These are phyloP conservation scores for Motacilla alba DNA, from an alignment of 2,113 vertebrate genomes.

Conservation along the genomic window DNA sequence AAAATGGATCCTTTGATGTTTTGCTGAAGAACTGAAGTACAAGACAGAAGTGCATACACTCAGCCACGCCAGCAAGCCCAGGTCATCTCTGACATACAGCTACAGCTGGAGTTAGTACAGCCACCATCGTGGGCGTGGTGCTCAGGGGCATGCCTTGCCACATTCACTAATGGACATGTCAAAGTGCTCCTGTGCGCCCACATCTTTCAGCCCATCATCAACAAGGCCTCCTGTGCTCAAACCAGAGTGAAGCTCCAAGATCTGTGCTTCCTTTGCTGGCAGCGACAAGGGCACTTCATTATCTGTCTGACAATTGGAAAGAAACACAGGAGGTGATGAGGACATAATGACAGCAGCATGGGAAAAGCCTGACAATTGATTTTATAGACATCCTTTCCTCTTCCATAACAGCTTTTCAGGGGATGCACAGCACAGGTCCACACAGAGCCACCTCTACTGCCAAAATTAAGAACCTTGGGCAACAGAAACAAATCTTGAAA, in stretches of 20 bases:
- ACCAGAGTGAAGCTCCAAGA: neutral
- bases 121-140: accelerated
- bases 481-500: neutral
- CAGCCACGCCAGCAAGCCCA: neutral
- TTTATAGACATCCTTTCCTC: neutral
- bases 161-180: accelerated
- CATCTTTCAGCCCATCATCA: neutral
- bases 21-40: neutral
- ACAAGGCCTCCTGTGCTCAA: neutral
- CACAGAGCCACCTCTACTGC: neutral
- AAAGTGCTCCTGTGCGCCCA: neutral
- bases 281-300: neutral
- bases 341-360: neutral
- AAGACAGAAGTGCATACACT: neutral
- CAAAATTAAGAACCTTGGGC: neutral
- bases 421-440: neutral
- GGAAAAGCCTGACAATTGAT: neutral
- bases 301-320: neutral
- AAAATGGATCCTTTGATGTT: neutral
- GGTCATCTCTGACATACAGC: neutral
- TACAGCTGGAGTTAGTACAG: neutral
- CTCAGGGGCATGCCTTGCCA: neutral
- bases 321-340: neutral
- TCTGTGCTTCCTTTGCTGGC: neutral
- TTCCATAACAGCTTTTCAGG: neutral